phyloP scores from a whole-genome alignment of 2,113 vertebrate species.

The Gobiocypris rarus region DNA sequence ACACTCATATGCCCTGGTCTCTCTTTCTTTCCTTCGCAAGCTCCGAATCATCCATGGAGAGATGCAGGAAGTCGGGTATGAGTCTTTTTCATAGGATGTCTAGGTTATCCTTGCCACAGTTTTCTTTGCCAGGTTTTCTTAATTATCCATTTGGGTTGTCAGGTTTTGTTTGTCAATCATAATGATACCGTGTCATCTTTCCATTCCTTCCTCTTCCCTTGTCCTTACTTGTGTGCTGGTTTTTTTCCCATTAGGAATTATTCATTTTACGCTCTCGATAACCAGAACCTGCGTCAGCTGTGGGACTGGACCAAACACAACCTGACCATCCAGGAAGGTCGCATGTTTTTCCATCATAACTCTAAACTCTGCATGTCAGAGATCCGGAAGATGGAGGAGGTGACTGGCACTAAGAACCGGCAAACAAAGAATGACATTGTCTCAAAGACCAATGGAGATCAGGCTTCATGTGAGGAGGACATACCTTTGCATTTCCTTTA shows the following conservation, averaged over 20 bases:
- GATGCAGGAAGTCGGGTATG: slow-evolving; percentile 86
- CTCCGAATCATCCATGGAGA: slow-evolving; percentile 87
- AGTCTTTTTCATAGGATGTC: background rate
- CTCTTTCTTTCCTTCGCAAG: slow-evolving; percentile 94
- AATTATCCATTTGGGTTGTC: too few species aligned
- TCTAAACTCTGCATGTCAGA: slow-evolving; percentile 94
- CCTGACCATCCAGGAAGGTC: slow-evolving; percentile 87
- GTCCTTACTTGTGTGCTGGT: background rate
- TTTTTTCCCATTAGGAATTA: slow-evolving; percentile 75
- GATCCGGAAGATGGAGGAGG: slow-evolving; percentile 90
- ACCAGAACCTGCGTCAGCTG: slow-evolving; percentile 94
- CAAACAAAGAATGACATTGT: slow-evolving; percentile 91
- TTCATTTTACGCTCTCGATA: slow-evolving; percentile 94
- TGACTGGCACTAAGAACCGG: slow-evolving; percentile 87
- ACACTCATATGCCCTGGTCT: slow-evolving; percentile 93
- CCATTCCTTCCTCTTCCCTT: background rate
- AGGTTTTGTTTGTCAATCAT: background rate
- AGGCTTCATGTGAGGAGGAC: slow-evolving; percentile 88
- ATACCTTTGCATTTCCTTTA: background rate
- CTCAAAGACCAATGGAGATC: slow-evolving; percentile 92
- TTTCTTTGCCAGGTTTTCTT: too few species aligned
- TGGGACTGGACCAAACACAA: slow-evolving; percentile 99
- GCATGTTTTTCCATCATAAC: slow-evolving; percentile 95
- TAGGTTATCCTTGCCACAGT: background rate
- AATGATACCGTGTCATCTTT: background rate